Evolutionary conservation across 2,797 vertebrate species (phyloP).

Genomic region (Manis crassicaudata): DNA sequence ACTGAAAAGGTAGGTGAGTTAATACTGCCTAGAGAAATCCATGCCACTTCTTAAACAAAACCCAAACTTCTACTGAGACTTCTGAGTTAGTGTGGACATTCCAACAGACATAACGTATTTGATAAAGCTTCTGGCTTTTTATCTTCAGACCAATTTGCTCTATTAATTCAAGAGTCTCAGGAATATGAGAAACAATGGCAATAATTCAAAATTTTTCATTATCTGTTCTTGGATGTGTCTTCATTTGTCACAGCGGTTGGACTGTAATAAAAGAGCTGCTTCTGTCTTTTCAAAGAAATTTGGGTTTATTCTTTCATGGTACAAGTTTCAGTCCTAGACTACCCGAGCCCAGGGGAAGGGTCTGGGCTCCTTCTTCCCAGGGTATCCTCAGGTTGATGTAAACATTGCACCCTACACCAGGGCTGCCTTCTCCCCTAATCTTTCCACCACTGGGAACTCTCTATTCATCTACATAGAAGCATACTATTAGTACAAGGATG

Average conservation of each 20-base stretch:
- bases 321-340: background rate
- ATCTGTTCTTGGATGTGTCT: slow-evolving; percentile 71
- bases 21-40: slow-evolving; percentile 49
- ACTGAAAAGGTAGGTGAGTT: background rate
- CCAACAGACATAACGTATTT: slow-evolving; percentile 68
- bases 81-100: slow-evolving; percentile 33
- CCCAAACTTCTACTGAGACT: background rate
- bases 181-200: slow-evolving; percentile 77
- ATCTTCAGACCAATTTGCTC: slow-evolving; percentile 73
- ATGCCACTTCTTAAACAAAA: slow-evolving; percentile 58
- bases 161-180: slow-evolving; percentile 76
- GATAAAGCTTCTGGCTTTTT: slow-evolving; percentile 80
- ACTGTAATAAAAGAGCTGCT: slow-evolving; percentile 61
- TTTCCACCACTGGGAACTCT: background rate
- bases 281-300: slow-evolving; percentile 49
- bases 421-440: background rate
- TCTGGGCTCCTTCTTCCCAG: background rate
- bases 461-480: background rate
- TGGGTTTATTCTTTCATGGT: background rate
- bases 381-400: no score
- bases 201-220: slow-evolving; percentile 82
- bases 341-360: background rate
- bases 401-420: background rate
- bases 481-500: background rate
- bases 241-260: slow-evolving; percentile 76